phyloP scores from a whole-genome alignment of 2,888 invertebrate species.

The Chaetoderma sp. region DNA sequence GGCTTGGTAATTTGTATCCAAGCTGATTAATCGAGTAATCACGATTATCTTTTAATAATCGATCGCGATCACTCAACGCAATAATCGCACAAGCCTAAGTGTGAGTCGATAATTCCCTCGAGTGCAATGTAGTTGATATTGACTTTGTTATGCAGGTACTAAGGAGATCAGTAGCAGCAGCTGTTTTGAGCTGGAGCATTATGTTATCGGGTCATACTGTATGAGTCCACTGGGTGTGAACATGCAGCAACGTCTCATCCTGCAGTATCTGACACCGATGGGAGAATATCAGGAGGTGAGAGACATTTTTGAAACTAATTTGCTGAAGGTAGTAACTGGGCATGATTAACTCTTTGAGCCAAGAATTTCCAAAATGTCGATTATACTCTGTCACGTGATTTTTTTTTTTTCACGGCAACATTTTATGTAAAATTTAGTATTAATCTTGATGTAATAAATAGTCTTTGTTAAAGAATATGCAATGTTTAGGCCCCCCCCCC shows the following conservation, averaged over 20 bases:
- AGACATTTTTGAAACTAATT: slow-evolving; percentile 11
- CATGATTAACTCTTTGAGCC: background rate
- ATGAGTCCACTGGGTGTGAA: slow-evolving; percentile 89
- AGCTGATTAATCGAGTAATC: no score
- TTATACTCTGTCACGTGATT: background rate
- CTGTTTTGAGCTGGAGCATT: slow-evolving; percentile 91
- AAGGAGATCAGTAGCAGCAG: slow-evolving; percentile 84
- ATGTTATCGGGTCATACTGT: slow-evolving; percentile 89
- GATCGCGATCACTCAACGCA: no score
- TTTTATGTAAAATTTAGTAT: no score
- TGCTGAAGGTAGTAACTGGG: background rate
- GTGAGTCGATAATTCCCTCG: no score
- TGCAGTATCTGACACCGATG: slow-evolving; percentile 94
- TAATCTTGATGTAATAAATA: no score
- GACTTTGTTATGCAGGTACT: no score
- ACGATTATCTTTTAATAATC: no score
- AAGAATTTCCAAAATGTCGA: background rate
- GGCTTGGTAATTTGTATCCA: no score
- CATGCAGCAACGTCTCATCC: slow-evolving; percentile 91
- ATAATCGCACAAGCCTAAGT: no score
- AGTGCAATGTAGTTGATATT: no score
- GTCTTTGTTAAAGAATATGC: no score
- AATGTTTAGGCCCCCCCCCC: no score
- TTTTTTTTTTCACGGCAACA: background rate
- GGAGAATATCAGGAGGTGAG: slow-evolving; percentile 95